These are phyloP conservation scores for Aplodontia rufa DNA, from an alignment of 2,113 vertebrate species.

Conservation along the genomic window DNA sequence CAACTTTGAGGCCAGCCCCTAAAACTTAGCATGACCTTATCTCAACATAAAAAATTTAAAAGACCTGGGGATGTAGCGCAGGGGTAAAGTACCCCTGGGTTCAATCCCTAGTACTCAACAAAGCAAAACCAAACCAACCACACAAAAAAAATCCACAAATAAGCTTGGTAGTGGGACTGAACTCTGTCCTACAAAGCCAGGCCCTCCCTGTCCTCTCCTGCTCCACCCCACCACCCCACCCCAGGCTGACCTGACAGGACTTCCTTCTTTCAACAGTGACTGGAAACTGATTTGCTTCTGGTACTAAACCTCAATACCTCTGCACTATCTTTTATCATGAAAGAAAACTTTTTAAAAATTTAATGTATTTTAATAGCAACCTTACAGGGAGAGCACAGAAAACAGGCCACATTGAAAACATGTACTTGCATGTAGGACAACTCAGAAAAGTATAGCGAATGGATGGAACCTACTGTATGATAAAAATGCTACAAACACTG, in stretches of 20 bases:
- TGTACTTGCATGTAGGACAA: conserved; percentile 90
- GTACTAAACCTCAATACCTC: too few relatives aligned
- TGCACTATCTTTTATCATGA: not conserved
- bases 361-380: conserved; percentile 93
- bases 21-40: too few relatives aligned
- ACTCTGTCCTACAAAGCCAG: not conserved
- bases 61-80: too few relatives aligned
- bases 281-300: not conserved
- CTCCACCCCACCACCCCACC: too few relatives aligned
- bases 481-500: conserved; percentile 89
- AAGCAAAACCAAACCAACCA: too few relatives aligned
- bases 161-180: not conserved
- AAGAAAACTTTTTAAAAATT: too few relatives aligned
- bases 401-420: conserved; percentile 92
- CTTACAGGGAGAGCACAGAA: conserved; percentile 92
- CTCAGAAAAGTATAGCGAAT: conserved; percentile 89
- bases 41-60: too few relatives aligned
- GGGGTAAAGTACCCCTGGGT: too few relatives aligned
- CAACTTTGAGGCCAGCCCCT: too few relatives aligned
- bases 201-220: not conserved
- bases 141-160: too few relatives aligned
- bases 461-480: conserved; percentile 87
- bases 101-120: too few relatives aligned
- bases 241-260: not conserved
- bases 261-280: not conserved